Evolutionary conservation across 2,113 vertebrate species (phyloP).

Genomic region (Neodon shergylaensis): DNA sequence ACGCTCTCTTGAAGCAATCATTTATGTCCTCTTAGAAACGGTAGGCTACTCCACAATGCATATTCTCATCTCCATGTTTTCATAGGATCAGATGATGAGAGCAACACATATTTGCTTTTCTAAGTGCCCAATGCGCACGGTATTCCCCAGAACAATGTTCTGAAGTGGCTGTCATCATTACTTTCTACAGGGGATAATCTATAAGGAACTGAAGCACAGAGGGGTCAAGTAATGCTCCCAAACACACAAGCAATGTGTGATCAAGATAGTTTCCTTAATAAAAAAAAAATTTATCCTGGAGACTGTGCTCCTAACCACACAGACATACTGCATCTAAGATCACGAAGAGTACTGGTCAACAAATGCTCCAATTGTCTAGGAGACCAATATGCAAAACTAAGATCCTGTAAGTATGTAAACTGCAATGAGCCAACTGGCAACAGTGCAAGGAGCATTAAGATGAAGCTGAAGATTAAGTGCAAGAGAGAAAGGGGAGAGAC

Average conservation of each 20-base stretch:
- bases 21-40: not conserved
- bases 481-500: not conserved
- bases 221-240: not conserved
- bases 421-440: not conserved
- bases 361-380: not conserved
- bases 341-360: not conserved
- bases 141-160: not conserved
- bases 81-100: not conserved
- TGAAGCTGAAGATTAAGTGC: not conserved
- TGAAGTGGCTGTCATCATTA: not conserved
- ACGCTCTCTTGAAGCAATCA: not conserved
- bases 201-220: not conserved
- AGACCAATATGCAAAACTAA: not conserved
- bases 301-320: not conserved
- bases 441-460: not conserved
- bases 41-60: not conserved
- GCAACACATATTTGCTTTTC: not conserved
- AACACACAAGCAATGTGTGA: not conserved
- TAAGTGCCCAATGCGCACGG: not conserved
- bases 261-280: not conserved
- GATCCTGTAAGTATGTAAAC: conserved; percentile 47
- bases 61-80: not conserved
- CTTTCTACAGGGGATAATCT: not conserved
- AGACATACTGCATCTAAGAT: not conserved
- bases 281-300: not conserved